These are phyloP conservation scores for Ethmia dodecea DNA, from an alignment of 2,888 invertebrate genomes.

Conservation along the genomic window DNA sequence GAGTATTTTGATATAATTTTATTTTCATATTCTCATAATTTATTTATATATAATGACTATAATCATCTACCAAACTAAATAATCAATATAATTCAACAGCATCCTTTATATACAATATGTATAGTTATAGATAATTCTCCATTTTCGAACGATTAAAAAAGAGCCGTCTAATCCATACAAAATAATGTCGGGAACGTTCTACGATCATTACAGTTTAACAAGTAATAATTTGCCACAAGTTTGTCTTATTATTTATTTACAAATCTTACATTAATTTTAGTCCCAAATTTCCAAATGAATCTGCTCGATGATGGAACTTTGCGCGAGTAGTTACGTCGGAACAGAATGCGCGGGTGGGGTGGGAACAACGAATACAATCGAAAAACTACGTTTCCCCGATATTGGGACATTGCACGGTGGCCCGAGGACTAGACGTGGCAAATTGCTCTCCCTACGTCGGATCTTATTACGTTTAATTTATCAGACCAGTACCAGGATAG, in stretches of 20 bases:
- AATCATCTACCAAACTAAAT: conserved; percentile 76
- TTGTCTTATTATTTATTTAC: conserved; percentile 68
- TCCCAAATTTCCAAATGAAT: conserved; percentile 71
- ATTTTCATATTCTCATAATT: conserved; percentile 62
- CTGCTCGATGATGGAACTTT: conserved; percentile 36
- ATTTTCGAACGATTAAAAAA: conserved; percentile 46
- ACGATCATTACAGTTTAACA: conserved; percentile 61
- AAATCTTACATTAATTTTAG: conserved; percentile 72
- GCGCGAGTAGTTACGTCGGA: conserved; percentile 1
- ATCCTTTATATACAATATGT: conserved; percentile 74
- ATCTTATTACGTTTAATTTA: too few species aligned
- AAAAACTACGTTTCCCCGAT: conserved; percentile 13
- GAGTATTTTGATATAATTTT: conserved; percentile 70
- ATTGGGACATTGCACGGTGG: conserved; percentile 2
- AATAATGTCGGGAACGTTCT: conserved; percentile 55
- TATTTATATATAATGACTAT: conserved; percentile 74
- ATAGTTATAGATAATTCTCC: conserved; percentile 53
- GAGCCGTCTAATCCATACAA: conserved; percentile 54
- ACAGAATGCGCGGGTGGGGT: conserved; percentile 7
- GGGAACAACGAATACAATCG: conserved; percentile 54
- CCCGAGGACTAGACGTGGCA: conserved; percentile 1
- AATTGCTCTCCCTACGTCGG: too few species aligned
- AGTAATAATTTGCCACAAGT: conserved; percentile 74
- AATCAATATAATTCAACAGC: conserved; percentile 73
- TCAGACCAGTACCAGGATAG: too few species aligned